Conservation (phyloP, 1,140 invertebrate species). For the Hyles vespertilio region DNA sequence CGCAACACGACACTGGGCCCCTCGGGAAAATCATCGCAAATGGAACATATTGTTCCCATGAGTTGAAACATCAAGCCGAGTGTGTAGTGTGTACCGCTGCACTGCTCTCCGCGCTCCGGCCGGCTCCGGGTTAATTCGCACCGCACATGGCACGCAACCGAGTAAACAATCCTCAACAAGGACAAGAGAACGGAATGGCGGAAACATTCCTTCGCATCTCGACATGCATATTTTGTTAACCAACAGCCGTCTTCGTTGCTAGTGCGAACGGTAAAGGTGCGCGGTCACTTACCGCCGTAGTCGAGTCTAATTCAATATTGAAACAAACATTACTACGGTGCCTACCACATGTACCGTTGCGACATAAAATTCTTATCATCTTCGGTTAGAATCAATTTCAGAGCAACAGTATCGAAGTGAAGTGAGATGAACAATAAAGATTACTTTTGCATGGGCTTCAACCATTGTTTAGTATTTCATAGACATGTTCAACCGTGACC, state of each 20-base stretch:
- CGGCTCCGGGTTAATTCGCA: conserved; percentile 27
- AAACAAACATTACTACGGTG: conserved; percentile 44
- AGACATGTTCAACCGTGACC: conserved; percentile 21
- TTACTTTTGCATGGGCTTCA: conserved; percentile 31
- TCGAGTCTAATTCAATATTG: conserved; percentile 48
- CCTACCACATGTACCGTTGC: conserved; percentile 47
- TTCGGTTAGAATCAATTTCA: conserved; percentile 58
- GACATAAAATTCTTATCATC: conserved; percentile 60
- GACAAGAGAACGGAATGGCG: conserved; percentile 26
- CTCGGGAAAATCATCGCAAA: conserved; percentile 19
- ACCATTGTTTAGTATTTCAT: conserved; percentile 57
- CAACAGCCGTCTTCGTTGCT: conserved; percentile 16
- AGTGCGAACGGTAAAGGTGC: conserved; percentile 28
- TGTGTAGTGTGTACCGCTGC: conserved; percentile 30
- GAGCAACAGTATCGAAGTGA: conserved; percentile 54
- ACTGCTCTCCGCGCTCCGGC: no score
- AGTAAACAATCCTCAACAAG: conserved; percentile 29
- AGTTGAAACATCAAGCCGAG: conserved; percentile 22
- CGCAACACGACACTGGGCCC: conserved; percentile 15
- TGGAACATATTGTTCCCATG: conserved; percentile 31
- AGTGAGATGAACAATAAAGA: conserved; percentile 62
- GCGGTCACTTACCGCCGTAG: conserved; percentile 32
- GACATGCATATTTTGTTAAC: conserved; percentile 27
- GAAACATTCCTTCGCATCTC: conserved; percentile 30
- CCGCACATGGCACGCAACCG: conserved; percentile 25